Conservation (phyloP, 1,140 invertebrate species). For the roundworm (Caenorhabditis elegans) region DNA sequence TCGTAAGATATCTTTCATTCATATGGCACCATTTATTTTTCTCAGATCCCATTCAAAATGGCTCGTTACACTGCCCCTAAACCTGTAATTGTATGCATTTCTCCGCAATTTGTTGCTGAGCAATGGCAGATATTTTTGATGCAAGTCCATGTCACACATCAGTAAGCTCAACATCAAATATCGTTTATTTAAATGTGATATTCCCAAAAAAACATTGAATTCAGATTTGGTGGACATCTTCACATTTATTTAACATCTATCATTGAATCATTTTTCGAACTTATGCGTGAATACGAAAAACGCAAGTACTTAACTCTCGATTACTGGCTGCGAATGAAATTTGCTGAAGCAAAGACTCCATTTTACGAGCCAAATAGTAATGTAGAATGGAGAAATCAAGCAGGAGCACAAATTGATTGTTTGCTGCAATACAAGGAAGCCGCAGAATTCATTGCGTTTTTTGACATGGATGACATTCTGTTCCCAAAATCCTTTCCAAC, state of each 20-base stretch:
- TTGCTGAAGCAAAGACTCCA: neutral
- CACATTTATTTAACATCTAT: neutral
- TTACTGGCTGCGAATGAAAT: neutral
- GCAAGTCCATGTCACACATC: neutral
- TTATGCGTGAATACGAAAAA: neutral
- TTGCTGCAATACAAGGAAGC: conserved; percentile 7
- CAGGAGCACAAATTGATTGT: neutral
- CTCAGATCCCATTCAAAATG: conserved; percentile 8
- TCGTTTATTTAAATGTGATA: neutral
- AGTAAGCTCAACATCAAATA: too few relatives aligned
- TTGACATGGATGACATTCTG: conserved; percentile 1
- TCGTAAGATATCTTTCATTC: too few relatives aligned
- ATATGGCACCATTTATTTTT: too few relatives aligned
- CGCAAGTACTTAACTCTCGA: neutral
- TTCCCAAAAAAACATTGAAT: neutral
- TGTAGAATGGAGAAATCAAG: neutral
- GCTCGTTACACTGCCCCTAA: neutral
- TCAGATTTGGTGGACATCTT: neutral
- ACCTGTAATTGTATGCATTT: neutral
- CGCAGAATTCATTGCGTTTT: neutral
- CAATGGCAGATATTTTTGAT: neutral
- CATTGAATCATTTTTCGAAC: neutral
- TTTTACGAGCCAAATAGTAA: neutral
- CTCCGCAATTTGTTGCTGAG: neutral
- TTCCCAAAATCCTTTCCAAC: neutral